Conservation (phyloP, 2,797 vertebrate species). For the Myotis planiceps region DNA sequence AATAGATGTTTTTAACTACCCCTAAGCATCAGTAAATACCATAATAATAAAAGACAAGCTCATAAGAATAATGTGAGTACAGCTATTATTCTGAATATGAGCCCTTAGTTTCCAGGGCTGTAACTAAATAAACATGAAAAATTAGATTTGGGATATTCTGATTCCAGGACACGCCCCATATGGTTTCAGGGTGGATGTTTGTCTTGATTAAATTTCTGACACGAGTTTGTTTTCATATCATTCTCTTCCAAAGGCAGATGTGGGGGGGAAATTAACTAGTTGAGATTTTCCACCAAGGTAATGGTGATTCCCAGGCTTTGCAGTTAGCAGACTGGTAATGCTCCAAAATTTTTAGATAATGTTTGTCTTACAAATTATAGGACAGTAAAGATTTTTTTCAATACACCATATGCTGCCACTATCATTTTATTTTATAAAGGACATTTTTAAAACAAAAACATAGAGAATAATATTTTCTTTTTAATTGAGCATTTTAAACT, state of each 20-base stretch:
- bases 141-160: slow-evolving; percentile 27
- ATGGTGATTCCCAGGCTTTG: background rate
- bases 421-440: slow-evolving; percentile 28
- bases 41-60: background rate
- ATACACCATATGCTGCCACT: background rate
- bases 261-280: background rate
- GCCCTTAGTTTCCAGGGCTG: background rate
- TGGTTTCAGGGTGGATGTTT: background rate
- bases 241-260: slow-evolving; percentile 45
- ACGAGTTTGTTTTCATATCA: slow-evolving; percentile 7
- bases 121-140: slow-evolving; percentile 8
- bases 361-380: background rate
- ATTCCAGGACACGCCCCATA: background rate
- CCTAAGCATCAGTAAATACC: background rate
- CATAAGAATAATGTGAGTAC: background rate
- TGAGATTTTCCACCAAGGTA: background rate
- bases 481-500: background rate
- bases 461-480: background rate
- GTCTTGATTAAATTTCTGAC: slow-evolving; percentile 57
- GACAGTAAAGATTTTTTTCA: background rate
- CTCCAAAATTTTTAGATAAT: background rate
- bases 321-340: background rate
- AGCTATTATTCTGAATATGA: slow-evolving; percentile 5
- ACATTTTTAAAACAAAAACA: background rate
- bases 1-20: background rate